Conservation (phyloP, 2,797 vertebrate genomes). For the Loris lydekkerianus region DNA sequence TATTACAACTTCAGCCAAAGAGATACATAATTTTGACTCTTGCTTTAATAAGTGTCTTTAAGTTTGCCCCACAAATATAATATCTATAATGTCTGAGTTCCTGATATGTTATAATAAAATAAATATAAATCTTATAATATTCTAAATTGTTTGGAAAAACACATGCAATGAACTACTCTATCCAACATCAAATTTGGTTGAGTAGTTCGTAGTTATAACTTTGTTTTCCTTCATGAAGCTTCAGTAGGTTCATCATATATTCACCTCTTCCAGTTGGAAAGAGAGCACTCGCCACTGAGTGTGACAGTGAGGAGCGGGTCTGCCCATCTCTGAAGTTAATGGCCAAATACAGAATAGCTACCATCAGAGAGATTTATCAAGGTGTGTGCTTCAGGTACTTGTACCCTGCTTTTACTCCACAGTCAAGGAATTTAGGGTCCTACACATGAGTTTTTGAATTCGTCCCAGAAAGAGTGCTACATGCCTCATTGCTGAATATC, state of each 20-base stretch:
- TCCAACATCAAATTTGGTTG: slow-evolving; percentile 8
- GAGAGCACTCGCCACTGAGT: background rate
- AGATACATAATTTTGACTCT: slow-evolving; percentile 17
- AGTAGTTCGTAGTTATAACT: background rate
- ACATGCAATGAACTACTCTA: background rate
- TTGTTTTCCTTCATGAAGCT: background rate
- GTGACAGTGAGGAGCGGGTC: background rate
- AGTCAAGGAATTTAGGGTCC: too few species aligned
- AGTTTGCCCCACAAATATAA: background rate
- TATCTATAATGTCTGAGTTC: background rate
- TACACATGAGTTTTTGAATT: too few species aligned
- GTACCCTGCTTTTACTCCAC: background rate
- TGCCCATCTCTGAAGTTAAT: background rate
- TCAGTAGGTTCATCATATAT: background rate
- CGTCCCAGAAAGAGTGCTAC: too few species aligned
- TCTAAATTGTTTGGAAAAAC: slow-evolving; percentile 7
- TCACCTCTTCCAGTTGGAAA: background rate
- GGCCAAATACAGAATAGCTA: background rate
- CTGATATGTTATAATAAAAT: slow-evolving; percentile 27
- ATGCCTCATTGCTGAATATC: too few species aligned
- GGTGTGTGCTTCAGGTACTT: too few species aligned
- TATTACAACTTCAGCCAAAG: slow-evolving; percentile 28
- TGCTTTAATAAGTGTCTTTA: slow-evolving; percentile 46
- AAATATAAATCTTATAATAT: slow-evolving; percentile 4
- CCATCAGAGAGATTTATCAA: background rate